Evolutionary conservation across 2,797 vertebrate species (phyloP).

Genomic region (Hipposideros larvatus): DNA sequence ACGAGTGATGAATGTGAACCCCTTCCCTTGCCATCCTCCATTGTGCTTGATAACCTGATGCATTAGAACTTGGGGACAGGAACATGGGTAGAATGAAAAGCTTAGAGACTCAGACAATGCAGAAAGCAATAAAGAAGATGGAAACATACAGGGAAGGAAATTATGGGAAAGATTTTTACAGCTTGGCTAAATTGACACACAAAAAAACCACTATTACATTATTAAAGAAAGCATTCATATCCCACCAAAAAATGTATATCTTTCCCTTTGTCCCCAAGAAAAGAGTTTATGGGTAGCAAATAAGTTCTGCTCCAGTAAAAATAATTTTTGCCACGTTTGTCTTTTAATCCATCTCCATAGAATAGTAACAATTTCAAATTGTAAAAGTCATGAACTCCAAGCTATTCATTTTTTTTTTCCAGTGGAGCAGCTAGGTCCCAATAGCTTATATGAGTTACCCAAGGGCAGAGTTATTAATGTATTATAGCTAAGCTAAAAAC

Average conservation of each 20-base stretch:
- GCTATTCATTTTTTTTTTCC: background rate
- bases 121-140: background rate
- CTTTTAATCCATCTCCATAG: background rate
- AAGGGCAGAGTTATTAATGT: background rate
- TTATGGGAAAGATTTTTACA: background rate
- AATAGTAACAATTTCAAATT: conserved; percentile 22
- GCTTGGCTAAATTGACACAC: background rate
- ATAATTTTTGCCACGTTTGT: background rate
- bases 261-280: background rate
- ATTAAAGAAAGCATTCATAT: background rate
- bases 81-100: background rate
- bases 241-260: background rate
- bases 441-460: too few species aligned
- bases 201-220: background rate
- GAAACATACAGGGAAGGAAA: background rate
- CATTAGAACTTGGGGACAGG: background rate
- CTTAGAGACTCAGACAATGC: background rate
- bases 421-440: background rate
- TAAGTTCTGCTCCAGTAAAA: background rate
- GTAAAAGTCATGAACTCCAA: background rate
- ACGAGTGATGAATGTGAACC: background rate
- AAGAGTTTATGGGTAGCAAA: background rate
- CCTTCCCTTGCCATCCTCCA: background rate
- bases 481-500: background rate
- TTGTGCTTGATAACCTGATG: background rate